Conservation (phyloP, 2,113 vertebrate species). For the Apus apus region DNA sequence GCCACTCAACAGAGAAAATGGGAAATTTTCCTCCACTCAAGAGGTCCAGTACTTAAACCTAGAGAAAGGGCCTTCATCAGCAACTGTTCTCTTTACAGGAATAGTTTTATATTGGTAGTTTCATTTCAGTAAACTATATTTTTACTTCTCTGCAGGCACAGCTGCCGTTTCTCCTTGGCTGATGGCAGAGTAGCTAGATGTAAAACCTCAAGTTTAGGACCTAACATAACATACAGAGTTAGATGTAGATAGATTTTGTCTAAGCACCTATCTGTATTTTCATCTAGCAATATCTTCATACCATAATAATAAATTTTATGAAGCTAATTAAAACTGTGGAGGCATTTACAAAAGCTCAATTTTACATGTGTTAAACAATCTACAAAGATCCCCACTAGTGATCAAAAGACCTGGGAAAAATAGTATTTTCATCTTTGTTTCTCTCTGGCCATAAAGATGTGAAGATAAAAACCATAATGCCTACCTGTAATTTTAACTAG, state of each 20-base stretch:
- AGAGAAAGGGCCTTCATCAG: not conserved
- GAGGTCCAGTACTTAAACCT: not conserved
- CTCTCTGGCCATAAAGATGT: constrained; percentile 8
- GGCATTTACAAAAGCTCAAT: not conserved
- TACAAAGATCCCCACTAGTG: not conserved
- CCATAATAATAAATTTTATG: not conserved
- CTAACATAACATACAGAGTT: not conserved
- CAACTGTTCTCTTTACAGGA: not conserved
- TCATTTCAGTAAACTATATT: not conserved
- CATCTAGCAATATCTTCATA: not conserved
- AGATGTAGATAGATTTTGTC: not conserved
- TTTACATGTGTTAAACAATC: not conserved
- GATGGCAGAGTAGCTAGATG: not conserved
- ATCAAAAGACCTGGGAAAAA: constrained; percentile 2
- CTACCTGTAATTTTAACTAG: constrained; percentile 27
- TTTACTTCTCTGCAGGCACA: not conserved
- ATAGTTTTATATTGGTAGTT: not conserved
- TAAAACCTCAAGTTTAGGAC: not conserved
- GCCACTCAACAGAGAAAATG: not conserved
- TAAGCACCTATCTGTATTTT: not conserved
- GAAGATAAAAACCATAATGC: constrained; percentile 26
- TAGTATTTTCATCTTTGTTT: not conserved
- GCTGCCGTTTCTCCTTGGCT: not conserved
- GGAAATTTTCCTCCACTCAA: not conserved
- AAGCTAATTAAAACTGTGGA: not conserved